phyloP scores from a whole-genome alignment of 2,797 vertebrate genomes.

The Synaphobranchus kaupii region DNA sequence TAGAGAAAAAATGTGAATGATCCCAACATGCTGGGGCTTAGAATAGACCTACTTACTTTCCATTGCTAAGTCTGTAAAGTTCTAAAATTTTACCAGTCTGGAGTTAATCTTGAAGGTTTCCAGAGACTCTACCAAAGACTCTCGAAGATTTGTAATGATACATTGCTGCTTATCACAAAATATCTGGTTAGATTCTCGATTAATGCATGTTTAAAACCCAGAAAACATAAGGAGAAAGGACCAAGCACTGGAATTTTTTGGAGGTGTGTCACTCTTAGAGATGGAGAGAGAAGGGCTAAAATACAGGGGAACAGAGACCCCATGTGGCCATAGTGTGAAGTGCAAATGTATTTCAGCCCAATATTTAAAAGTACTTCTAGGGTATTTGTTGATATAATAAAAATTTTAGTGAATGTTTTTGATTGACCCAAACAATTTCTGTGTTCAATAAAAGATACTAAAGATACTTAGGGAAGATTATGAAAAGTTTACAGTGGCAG shows the following conservation, averaged over 20 bases:
- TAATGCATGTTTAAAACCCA: neutral
- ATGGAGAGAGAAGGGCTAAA: neutral
- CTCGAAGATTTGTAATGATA: neutral
- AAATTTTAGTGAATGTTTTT: neutral
- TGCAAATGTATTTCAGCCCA: neutral
- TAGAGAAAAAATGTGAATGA: neutral
- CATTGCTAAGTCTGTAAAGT: neutral
- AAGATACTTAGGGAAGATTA: neutral
- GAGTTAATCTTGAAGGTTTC: neutral
- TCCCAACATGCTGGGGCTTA: neutral
- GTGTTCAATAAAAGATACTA: neutral
- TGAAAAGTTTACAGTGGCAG: neutral
- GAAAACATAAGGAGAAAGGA: neutral
- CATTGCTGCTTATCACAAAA: neutral
- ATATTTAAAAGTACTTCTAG: neutral
- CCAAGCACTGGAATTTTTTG: no score
- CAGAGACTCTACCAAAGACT: neutral
- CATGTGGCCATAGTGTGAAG: conserved; percentile 27
- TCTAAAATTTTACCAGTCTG: neutral
- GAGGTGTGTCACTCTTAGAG: neutral
- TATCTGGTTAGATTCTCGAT: neutral
- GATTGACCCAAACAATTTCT: neutral
- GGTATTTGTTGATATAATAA: neutral
- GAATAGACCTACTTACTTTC: neutral
- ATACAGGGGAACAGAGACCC: conserved; percentile 22